Evolutionary conservation across 1,140 invertebrate genomes (phyloP), one percentile per base, ranked within the genome.

Genomic region (Aethina tumida): DNA sequence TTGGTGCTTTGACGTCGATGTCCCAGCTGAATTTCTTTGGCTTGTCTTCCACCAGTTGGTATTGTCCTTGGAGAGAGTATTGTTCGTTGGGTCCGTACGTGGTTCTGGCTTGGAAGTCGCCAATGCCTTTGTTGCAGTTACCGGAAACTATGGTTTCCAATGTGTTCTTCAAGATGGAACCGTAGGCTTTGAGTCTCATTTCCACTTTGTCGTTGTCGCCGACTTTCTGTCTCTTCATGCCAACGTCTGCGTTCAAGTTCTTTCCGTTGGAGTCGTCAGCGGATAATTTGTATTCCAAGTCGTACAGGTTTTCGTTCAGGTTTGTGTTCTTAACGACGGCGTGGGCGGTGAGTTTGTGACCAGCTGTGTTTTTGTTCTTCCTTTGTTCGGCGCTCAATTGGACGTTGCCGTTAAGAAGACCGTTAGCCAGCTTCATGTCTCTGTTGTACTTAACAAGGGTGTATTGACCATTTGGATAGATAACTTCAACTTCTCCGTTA

Each of bases 401-500:
- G 0, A 56, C 53, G 7, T 69, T 55, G 0, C 67, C 63, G 16
- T 64, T 49, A 9, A 56, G 38, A 5, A 73, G 53, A 5, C 67
- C 65, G 7, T 67, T 63, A 2, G 50, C 63, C 1, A 17, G 28
- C 6, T 40, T 47, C 5, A 34, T 12, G 1, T 64, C 64, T 5
- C 68, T 60, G 30, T 71, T 64, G 0, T 52, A 10, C 35, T 74
- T 74, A 0, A 62, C 50, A 12, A 58, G 58, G 1, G 77, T 34
- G 16, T 68, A 68, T n/a, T 69, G 60, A 6, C 70, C 67, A 21
- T 64, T 70, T 0, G 76, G 76, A 6, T 77, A 50, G 10, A 69
- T 71, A 0, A 77, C 5, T 25, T 77, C 74, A 0, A 63, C 25
- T n/a, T 69, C 57, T 2, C 58, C 50, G 13, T 59, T 53, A 2